Evolutionary conservation across 1,140 invertebrate species (phyloP).

Genomic region (Zaprionus inermis): DNA sequence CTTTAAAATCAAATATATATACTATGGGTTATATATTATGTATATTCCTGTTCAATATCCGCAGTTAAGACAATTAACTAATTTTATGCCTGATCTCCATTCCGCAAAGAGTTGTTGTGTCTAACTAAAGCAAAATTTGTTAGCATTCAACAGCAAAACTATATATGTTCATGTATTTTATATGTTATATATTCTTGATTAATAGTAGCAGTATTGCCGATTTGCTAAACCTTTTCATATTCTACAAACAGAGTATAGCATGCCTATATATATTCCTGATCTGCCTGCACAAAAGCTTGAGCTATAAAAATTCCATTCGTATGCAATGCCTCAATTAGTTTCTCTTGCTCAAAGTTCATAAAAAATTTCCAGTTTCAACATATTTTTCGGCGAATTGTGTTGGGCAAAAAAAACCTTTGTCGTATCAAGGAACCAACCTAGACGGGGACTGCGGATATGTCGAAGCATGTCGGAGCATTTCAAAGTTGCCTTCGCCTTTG

Average conservation of each 20-base stretch:
- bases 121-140: too few relatives aligned
- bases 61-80: not conserved
- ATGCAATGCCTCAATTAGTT: not conserved
- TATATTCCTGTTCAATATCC: not conserved
- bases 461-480: constrained; percentile 5
- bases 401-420: not conserved
- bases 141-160: too few relatives aligned
- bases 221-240: too few relatives aligned
- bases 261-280: not conserved
- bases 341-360: not conserved
- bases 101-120: too few relatives aligned
- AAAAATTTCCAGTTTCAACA: not conserved
- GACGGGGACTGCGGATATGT: not conserved
- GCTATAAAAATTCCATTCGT: not conserved
- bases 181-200: not conserved
- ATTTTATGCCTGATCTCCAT: too few relatives aligned
- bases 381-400: not conserved
- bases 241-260: too few relatives aligned
- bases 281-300: not conserved
- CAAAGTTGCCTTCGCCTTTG: not conserved
- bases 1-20: not conserved
- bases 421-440: not conserved
- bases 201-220: too few relatives aligned
- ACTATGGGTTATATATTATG: not conserved
- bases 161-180: too few relatives aligned